Evolutionary conservation across 2,113 vertebrate species (phyloP).

Genomic region (Oreotragus oreotragus): DNA sequence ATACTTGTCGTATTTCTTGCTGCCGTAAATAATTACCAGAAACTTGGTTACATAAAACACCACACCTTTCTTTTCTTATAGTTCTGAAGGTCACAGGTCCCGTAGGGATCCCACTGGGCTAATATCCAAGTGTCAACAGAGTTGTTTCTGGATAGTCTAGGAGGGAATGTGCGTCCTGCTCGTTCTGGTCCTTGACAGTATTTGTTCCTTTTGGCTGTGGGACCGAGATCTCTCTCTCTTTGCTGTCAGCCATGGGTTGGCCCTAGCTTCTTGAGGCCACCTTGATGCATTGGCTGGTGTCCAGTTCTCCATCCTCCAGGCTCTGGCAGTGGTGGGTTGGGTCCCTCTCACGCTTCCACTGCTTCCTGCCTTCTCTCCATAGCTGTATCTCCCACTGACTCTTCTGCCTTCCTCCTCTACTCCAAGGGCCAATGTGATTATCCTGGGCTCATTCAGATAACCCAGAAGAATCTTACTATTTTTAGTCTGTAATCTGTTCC

Average conservation of each 20-base stretch:
- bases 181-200: neutral
- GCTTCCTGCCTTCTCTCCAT: neutral
- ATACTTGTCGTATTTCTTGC: neutral
- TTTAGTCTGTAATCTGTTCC: neutral
- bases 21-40: neutral
- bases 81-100: neutral
- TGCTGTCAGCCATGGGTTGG: fast-evolving
- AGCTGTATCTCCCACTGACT: neutral
- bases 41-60: neutral
- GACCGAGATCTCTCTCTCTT: neutral
- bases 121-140: neutral
- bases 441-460: neutral
- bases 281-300: neutral
- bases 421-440: neutral
- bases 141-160: neutral
- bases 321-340: fast-evolving
- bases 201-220: neutral
- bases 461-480: neutral
- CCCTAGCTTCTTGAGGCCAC: neutral
- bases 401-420: neutral
- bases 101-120: neutral
- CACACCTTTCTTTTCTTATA: neutral
- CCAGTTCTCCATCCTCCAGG: neutral
- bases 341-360: neutral
- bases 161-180: neutral